Percentiles rank a stretch among this genome's conserved stretches.
Evolutionary conservation across 2,113 vertebrate species (phyloP).

Genomic region (Cacatua alba): DNA sequence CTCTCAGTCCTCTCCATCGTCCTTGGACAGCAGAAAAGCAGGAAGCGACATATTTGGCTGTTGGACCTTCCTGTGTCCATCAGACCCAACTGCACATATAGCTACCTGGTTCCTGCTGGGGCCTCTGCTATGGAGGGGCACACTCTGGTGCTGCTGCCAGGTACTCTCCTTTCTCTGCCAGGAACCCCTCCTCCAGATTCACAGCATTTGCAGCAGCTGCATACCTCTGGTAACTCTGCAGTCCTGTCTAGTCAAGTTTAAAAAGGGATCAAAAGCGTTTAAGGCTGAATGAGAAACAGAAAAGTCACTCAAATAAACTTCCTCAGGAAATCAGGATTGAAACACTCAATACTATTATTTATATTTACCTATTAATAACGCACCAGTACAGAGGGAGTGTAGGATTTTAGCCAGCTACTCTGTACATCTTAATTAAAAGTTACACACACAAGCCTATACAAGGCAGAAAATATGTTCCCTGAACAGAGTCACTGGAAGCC

Average conservation of each 20-base stretch:
- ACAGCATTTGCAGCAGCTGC: fast-evolving
- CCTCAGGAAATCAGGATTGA: not conserved
- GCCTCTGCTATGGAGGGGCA: not conserved
- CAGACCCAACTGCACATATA: not conserved
- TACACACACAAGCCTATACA: not conserved
- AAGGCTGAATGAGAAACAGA: not conserved
- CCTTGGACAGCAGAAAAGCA: not conserved
- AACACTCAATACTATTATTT: not conserved
- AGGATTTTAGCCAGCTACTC: not conserved
- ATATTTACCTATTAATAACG: not conserved
- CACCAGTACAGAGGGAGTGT: not conserved
- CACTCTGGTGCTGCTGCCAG: fast-evolving
- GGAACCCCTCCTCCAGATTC: not conserved
- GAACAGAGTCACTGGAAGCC: not conserved
- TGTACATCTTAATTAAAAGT: not conserved
- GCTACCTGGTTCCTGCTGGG: not conserved
- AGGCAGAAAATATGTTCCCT: not conserved
- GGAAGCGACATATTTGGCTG: fast-evolving
- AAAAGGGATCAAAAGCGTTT: not conserved
- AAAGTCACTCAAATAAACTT: not conserved
- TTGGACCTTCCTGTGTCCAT: not conserved
- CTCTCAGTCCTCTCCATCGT: not conserved
- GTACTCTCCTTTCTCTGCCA: not conserved
- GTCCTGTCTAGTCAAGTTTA: not conserved
- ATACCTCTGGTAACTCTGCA: not conserved